A percentile compares a stretch with the other conserved stretches of the same genome.
These are phyloP conservation scores for Euphonia xanthogaster DNA, from an alignment of 2,797 vertebrate genomes.

Conservation along the genomic window DNA sequence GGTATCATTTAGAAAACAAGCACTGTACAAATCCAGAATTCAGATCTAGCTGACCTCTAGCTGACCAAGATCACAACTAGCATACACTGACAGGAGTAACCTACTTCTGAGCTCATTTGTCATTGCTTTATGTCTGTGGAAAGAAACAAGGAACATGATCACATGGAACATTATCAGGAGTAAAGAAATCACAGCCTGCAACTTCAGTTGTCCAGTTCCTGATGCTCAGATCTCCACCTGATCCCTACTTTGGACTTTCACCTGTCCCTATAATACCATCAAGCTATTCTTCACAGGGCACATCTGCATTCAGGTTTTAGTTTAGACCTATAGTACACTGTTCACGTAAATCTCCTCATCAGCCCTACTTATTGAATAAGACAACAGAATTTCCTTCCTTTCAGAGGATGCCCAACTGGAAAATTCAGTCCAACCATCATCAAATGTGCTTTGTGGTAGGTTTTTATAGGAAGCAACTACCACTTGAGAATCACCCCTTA, in stretches of 20 bases:
- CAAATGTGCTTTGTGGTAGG: neutral
- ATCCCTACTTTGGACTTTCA: neutral
- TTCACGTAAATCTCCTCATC: neutral
- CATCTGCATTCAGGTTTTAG: neutral
- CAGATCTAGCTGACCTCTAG: neutral
- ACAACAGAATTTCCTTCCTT: neutral
- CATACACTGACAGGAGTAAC: neutral
- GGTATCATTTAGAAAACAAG: neutral
- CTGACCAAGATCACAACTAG: neutral
- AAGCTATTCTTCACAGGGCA: neutral
- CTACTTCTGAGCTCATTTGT: neutral
- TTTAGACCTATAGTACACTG: neutral
- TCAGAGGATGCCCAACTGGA: neutral
- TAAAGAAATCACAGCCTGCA: neutral
- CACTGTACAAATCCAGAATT: neutral
- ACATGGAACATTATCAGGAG: neutral
- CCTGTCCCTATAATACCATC: neutral
- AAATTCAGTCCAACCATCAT: neutral
- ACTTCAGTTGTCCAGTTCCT: fast-evolving
- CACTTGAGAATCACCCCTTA: neutral
- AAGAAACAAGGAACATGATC: neutral
- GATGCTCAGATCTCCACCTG: neutral
- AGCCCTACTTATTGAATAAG: neutral
- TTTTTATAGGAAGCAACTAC: neutral
- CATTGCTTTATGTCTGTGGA: neutral